Conservation (phyloP, 37 sponge, comb jelly and placozoan species). For the Oscarella lobularis region DNA sequence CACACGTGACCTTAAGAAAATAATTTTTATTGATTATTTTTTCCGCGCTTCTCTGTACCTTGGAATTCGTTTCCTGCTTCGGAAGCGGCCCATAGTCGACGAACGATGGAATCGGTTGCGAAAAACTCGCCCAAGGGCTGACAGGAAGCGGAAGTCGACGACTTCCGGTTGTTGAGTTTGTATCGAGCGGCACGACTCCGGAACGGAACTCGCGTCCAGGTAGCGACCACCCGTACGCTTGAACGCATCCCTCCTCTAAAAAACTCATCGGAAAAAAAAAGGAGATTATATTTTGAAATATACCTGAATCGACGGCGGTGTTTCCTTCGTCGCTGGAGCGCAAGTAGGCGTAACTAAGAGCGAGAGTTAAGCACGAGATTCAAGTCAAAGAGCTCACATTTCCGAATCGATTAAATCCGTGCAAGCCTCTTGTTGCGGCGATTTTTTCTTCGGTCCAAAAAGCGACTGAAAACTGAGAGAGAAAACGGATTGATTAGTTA, state of each 20-base stretch:
- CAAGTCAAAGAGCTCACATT: not conserved
- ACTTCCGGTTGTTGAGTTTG: not conserved
- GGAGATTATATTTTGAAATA: too few relatives aligned
- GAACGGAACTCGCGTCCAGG: not conserved
- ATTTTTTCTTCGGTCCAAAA: too few relatives aligned
- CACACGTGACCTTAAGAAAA: not conserved
- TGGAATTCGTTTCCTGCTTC: not conserved
- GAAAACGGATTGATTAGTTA: too few relatives aligned
- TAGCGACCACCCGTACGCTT: not conserved
- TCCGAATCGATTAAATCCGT: not conserved
- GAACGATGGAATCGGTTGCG: not conserved
- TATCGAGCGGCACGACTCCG: not conserved
- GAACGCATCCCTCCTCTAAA: not conserved
- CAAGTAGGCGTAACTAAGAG: not conserved
- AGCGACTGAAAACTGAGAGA: too few relatives aligned
- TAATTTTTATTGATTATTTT: not conserved
- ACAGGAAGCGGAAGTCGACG: not conserved
- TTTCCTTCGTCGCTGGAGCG: not conserved
- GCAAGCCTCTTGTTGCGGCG: too few relatives aligned
- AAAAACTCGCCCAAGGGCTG: not conserved
- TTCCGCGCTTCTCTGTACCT: not conserved
- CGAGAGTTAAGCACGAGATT: not conserved
- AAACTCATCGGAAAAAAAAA: too few relatives aligned
- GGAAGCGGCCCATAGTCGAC: not conserved
- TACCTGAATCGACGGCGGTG: not conserved